These are phyloP conservation scores for Aleiodes leptofemur DNA, from an alignment of 2,888 invertebrate genomes.

Conservation along the genomic window DNA sequence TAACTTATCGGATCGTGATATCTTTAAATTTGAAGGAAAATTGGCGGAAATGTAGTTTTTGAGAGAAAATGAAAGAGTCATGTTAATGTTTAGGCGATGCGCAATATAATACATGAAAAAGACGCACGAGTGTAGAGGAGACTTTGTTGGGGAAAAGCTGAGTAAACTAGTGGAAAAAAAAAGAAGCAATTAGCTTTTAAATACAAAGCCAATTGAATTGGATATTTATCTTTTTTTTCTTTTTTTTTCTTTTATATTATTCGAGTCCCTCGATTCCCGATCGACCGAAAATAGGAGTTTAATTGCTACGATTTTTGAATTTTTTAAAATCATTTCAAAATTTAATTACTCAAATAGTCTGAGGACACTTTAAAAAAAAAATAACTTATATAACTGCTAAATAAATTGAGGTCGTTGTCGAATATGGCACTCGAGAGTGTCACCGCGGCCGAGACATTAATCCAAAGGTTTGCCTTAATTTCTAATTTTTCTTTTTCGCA, in stretches of 20 bases:
- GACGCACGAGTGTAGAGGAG: too few relatives aligned
- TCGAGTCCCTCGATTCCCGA: conserved; percentile 47
- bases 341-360: conserved; percentile 27
- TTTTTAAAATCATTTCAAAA: too few relatives aligned
- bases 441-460: conserved; percentile 74
- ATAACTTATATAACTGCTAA: background rate
- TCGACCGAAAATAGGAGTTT: conserved; percentile 42
- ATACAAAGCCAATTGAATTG: background rate
- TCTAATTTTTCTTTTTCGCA: conserved; percentile 19
- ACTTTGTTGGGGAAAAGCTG: background rate
- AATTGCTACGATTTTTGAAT: background rate
- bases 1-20: background rate
- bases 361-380: background rate
- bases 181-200: conserved; percentile 43
- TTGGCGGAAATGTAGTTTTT: too few relatives aligned
- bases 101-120: too few relatives aligned
- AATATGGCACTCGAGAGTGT: conserved; percentile 75
- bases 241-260: conserved; percentile 2
- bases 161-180: conserved; percentile 46
- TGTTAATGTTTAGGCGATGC: too few relatives aligned
- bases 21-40: too few relatives aligned
- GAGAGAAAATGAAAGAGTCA: too few relatives aligned
- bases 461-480: conserved; percentile 74
- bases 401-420: conserved; percentile 59
- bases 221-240: background rate